Conservation (phyloP, 2,888 invertebrate species). For the Archaeoteleia sp. region DNA sequence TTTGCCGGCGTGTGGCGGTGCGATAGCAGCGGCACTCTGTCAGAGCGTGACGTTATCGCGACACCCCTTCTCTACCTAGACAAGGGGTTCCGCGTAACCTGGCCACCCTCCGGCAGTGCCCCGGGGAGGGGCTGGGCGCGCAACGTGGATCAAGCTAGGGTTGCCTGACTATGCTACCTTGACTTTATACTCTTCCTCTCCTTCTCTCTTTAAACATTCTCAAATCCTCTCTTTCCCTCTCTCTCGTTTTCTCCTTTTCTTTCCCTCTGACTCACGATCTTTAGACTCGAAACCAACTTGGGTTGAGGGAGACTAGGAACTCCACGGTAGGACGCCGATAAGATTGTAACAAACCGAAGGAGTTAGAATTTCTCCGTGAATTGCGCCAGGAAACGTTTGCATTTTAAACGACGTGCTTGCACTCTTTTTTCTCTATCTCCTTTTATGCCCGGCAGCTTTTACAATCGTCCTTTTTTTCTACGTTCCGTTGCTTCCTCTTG, state of each 20-base stretch:
- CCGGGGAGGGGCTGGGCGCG: slow-evolving; percentile 61
- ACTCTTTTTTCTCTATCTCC: slow-evolving; percentile 29
- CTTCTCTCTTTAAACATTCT: slow-evolving; percentile 49
- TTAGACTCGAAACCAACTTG: slow-evolving; percentile 40
- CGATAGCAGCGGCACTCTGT: slow-evolving; percentile 78
- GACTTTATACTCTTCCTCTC: slow-evolving; percentile 35
- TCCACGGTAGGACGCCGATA: slow-evolving; percentile 63
- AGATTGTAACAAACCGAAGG: slow-evolving; percentile 69
- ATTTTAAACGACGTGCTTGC: slow-evolving; percentile 58
- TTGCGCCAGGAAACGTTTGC: slow-evolving; percentile 64
- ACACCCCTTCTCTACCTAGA: slow-evolving; percentile 69
- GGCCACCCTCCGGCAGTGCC: slow-evolving; percentile 53
- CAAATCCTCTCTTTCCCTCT: slow-evolving; percentile 35
- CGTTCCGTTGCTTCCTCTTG: slow-evolving; percentile 20
- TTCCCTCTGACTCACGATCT: slow-evolving; percentile 49
- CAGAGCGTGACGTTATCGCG: slow-evolving; percentile 77
- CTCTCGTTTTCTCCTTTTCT: slow-evolving; percentile 30
- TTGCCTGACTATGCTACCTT: slow-evolving; percentile 62
- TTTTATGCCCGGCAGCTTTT: slow-evolving; percentile 5
- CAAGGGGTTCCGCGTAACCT: slow-evolving; percentile 61
- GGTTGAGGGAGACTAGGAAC: slow-evolving; percentile 33
- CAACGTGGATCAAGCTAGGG: slow-evolving; percentile 69
- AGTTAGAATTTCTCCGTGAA: slow-evolving; percentile 69
- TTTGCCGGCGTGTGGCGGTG: slow-evolving; percentile 76
- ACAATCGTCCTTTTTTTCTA: slow-evolving; percentile 16